A percentile compares a stretch with the other conserved stretches of the same genome.
Evolutionary conservation across 2,888 invertebrate species (phyloP).

Genomic region (Prenolepis imparis): DNA sequence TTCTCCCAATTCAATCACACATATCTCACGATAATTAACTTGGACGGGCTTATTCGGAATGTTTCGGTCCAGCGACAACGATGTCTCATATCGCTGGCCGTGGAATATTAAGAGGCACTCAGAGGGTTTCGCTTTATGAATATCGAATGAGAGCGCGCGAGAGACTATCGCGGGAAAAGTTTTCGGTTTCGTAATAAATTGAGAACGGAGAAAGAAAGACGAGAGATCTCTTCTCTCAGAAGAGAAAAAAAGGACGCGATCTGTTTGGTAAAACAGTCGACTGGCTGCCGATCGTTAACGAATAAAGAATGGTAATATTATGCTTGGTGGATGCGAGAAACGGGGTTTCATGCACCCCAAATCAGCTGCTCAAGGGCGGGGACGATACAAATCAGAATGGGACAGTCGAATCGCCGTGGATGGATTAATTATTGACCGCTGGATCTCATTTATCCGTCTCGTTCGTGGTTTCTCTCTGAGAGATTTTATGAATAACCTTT

Average conservation of each 20-base stretch:
- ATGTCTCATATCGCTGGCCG: constrained; percentile 56
- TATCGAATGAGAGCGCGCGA: constrained; percentile 72
- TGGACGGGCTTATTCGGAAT: constrained; percentile 43
- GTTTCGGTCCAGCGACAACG: constrained; percentile 35
- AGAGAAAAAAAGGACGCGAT: constrained; percentile 36
- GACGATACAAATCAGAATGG: constrained; percentile 72
- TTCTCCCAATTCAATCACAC: constrained; percentile 63
- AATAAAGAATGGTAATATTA: constrained; percentile 83
- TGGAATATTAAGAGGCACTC: constrained; percentile 70
- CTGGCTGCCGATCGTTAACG: constrained; percentile 79
- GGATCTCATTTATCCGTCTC: constrained; percentile 38
- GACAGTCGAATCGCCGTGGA: constrained; percentile 52
- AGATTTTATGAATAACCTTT: background rate
- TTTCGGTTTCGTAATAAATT: constrained; percentile 75
- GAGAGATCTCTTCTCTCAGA: constrained; percentile 27
- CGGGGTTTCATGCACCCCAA: constrained; percentile 23
- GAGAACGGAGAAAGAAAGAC: constrained; percentile 69
- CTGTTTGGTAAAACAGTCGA: constrained; percentile 64
- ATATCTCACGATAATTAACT: constrained; percentile 74
- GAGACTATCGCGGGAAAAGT: constrained; percentile 70
- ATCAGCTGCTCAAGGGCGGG: constrained; percentile 66
- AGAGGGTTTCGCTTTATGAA: constrained; percentile 70
- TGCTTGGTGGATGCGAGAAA: constrained; percentile 70
- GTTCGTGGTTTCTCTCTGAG: background rate
- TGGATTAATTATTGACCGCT: constrained; percentile 72